phyloP scores from a whole-genome alignment of 1,140 invertebrate genomes.

The Anadara kagoshimensis region DNA sequence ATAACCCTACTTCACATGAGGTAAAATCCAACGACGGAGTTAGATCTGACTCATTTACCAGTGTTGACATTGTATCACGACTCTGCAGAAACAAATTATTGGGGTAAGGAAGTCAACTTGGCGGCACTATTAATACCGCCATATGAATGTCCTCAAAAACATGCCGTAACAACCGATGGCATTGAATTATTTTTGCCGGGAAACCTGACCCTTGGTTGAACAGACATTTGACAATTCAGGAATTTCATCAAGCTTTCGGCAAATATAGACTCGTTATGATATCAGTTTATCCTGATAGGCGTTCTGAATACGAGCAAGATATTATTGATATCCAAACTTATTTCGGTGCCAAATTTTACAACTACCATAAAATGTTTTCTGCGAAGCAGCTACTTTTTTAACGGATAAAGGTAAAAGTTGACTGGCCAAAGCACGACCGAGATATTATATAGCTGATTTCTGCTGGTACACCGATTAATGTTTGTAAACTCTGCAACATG shows the following conservation, averaged over 20 bases:
- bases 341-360: constrained; percentile 4
- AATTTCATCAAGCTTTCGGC: constrained; percentile 10
- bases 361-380: constrained; percentile 10
- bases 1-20: too few species aligned
- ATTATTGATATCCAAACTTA: background rate
- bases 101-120: constrained; percentile 12
- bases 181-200: constrained; percentile 5
- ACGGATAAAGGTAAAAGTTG: constrained; percentile 10
- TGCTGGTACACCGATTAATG: background rate
- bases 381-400: constrained; percentile 6
- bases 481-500: background rate
- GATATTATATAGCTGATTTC: constrained; percentile 1
- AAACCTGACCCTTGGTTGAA: constrained; percentile 4
- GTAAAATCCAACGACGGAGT: background rate
- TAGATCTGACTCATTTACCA: background rate
- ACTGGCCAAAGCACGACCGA: background rate
- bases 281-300: background rate
- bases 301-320: constrained; percentile 12
- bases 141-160: constrained; percentile 2
- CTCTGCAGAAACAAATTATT: background rate
- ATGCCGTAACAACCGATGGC: background rate
- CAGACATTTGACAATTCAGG: background rate
- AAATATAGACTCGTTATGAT: constrained; percentile 15
- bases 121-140: background rate
- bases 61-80: constrained; percentile 3